Conservation (phyloP, 2,797 vertebrate genomes). For the Phoxinus dragarum region DNA sequence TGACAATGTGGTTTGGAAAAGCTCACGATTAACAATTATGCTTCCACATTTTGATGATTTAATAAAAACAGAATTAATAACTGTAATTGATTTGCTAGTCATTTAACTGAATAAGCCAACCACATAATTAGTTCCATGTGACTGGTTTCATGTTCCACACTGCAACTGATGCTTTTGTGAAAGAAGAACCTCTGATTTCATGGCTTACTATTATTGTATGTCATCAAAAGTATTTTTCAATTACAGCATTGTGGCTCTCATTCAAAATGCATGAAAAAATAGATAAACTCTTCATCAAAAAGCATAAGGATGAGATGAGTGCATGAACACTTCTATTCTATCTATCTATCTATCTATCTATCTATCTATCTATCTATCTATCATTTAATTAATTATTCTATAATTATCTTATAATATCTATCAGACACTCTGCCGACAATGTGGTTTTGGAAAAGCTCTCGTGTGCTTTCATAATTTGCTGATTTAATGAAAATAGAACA, state of each 20-base stretch:
- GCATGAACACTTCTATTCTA: neutral
- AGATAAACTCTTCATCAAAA: neutral
- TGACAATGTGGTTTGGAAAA: slow-evolving; percentile 15
- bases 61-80: slow-evolving; percentile 36
- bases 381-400: no score
- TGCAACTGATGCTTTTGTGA: slow-evolving; percentile 11
- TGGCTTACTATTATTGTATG: neutral
- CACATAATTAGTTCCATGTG: slow-evolving; percentile 34
- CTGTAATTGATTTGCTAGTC: slow-evolving; percentile 31
- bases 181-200: neutral
- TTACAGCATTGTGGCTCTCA: neutral
- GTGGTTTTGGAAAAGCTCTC: neutral
- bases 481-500: slow-evolving; percentile 23
- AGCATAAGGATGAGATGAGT: neutral
- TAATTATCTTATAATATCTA: neutral
- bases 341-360: neutral
- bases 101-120: slow-evolving; percentile 32
- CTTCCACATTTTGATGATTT: slow-evolving; percentile 31
- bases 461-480: slow-evolving; percentile 13
- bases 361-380: neutral
- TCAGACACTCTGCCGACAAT: neutral
- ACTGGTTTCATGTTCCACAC: slow-evolving; percentile 20
- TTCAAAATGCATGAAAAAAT: neutral
- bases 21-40: neutral
- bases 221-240: neutral